Evolutionary conservation across 2,113 vertebrate genomes (phyloP).

Genomic region (Eudorcas thomsonii): DNA sequence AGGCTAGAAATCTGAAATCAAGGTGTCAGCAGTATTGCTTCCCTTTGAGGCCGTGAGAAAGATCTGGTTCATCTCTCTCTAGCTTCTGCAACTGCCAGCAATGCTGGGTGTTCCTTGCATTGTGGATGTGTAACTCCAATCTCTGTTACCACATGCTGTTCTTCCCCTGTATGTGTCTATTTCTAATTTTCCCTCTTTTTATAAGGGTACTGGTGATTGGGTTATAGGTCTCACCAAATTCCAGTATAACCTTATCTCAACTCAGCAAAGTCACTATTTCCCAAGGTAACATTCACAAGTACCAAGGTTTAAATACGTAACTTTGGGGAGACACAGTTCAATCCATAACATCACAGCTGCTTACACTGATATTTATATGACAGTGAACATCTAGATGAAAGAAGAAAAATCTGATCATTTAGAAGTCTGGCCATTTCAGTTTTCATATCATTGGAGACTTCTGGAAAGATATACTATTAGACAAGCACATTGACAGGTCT

Average conservation of each 20-base stretch:
- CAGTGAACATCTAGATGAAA: not conserved
- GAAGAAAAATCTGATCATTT: not conserved
- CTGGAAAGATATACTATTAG: not conserved
- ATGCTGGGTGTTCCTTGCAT: not conserved
- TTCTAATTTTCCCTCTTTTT: not conserved
- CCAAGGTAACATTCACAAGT: not conserved
- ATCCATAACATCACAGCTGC: not conserved
- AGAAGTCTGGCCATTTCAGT: not conserved
- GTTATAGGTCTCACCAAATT: not conserved
- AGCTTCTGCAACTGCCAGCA: not conserved
- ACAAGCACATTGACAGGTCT: not conserved
- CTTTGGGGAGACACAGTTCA: not conserved
- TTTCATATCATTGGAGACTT: not conserved
- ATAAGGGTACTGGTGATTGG: not conserved
- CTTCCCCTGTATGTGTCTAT: not conserved
- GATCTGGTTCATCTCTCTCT: not conserved
- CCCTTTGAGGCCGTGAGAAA: not conserved
- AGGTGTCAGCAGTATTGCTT: not conserved
- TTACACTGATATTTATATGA: not conserved
- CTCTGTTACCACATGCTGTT: not conserved
- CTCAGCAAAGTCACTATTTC: not conserved
- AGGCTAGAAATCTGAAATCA: not conserved
- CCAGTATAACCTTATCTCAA: not conserved
- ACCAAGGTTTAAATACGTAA: not conserved
- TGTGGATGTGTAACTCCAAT: not conserved